These are phyloP conservation scores for Pseudomyrmex dendroicus DNA, from an alignment of 1,140 invertebrate species.

Conservation along the genomic window DNA sequence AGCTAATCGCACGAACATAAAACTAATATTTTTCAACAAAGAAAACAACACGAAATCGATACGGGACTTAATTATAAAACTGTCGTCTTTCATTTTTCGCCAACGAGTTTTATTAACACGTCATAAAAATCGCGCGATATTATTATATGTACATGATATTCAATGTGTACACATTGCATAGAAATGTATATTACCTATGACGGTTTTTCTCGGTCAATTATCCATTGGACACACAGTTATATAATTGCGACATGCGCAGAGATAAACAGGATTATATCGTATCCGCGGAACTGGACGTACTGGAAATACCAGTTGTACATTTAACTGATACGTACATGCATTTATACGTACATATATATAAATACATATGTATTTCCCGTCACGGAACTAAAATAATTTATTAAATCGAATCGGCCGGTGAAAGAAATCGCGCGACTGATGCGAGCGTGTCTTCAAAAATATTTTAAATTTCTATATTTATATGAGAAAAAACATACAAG, in stretches of 20 bases:
- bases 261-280: conserved; percentile 19
- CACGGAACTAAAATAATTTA: background rate
- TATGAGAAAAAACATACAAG: too few relatives aligned
- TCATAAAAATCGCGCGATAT: background rate
- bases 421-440: background rate
- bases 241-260: conserved; percentile 21
- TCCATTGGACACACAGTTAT: conserved; percentile 38
- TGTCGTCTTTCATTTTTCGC: conserved; percentile 1
- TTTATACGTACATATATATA: too few relatives aligned
- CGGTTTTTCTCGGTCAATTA: background rate
- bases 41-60: conserved; percentile 10
- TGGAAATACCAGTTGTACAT: conserved; percentile 38
- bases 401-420: background rate
- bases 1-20: background rate
- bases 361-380: too few relatives aligned
- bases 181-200: too few relatives aligned
- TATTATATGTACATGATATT: background rate
- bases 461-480: background rate
- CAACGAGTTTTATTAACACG: conserved; percentile 20
- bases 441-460: background rate
- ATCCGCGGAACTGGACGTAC: conserved; percentile 29
- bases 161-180: background rate
- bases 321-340: conserved; percentile 4
- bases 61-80: conserved; percentile 3
- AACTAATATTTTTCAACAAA: conserved; percentile 3